Evolutionary conservation across 1,140 invertebrate genomes (phyloP), one percentile per base, ranked within the genome.

Genomic region (Ectropis grisescens): DNA sequence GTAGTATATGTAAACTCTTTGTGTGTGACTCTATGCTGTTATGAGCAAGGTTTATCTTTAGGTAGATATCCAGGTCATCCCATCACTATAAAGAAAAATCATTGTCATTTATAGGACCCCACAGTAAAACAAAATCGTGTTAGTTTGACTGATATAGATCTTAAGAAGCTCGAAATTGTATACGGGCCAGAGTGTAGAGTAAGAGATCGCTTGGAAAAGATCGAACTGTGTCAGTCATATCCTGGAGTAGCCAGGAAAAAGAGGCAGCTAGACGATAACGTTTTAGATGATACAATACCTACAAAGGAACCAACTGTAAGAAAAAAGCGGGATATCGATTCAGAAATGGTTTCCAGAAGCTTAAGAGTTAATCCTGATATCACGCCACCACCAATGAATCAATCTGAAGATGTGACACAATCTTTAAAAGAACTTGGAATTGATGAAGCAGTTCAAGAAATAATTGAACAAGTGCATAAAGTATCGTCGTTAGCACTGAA

Each of bases 221-320:
- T 78, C 2, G 66, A 74, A 6, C 31, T 68, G 0, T 80, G 75
- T 35, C 65, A 64, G 13, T 51, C 56, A n/a, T 78, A 71, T 19
- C 68, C 70, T 0, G 55, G 51, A 1, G 43, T 50, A 0, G 52
- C 40, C 2, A 50, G 69, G 22, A 52, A 34, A 11, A 79, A 72
- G 32, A 30, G 51, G 15, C 32, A 47, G 2, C 11, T 26, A 0
- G 11, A 10, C 12, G 25, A 43, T 19, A 19, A 19, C 16, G 16
- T 19, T 8, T 19, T 4, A 19, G 16, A 4, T 8, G 16, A 19
- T 19, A 19, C 3, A 19, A 19, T 19, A 19, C 16, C 16, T 19
- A 4, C 16, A 4, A 8, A 19, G 16, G 16, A 19, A 19, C 3
- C 16, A 19, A 19, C 3, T 19, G 3, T 19, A 3, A 19, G 16